Percentiles rank a stretch among this genome's conserved stretches.
Evolutionary conservation across 2,888 invertebrate species (phyloP).

Genomic region (Frankliniella fusca): DNA sequence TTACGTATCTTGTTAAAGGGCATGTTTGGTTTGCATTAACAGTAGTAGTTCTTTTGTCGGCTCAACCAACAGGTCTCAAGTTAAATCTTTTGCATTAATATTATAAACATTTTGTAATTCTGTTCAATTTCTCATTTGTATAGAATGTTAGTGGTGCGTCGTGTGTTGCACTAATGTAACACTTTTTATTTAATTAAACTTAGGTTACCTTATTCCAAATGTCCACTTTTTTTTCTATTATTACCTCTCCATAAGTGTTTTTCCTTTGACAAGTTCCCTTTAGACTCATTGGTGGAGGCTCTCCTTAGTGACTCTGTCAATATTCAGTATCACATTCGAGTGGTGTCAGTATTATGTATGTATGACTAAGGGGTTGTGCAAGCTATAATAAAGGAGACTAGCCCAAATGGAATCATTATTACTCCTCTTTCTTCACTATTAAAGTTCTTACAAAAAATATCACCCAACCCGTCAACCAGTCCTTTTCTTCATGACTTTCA

Average conservation of each 20-base stretch:
- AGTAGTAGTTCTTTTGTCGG: background rate
- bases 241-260: background rate
- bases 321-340: background rate
- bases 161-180: constrained; percentile 15
- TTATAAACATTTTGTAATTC: background rate
- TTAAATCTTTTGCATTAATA: background rate
- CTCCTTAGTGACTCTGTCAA: constrained; percentile 11
- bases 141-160: constrained; percentile 17
- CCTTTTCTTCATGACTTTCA: constrained; percentile 76
- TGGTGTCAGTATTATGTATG: constrained; percentile 18
- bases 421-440: background rate
- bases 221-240: background rate
- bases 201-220: constrained; percentile 26
- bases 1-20: background rate
- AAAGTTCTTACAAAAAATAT: background rate
- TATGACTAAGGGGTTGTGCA: background rate
- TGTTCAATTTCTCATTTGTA: background rate
- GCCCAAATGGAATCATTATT: too few relatives aligned
- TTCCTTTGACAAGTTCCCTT: background rate
- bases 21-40: background rate
- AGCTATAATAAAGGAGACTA: background rate
- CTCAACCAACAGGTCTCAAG: background rate
- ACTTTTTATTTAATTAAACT: constrained; percentile 23
- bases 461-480: background rate
- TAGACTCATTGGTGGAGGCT: background rate